Evolutionary conservation across 2,797 vertebrate genomes (phyloP), one percentile per base, ranked within the genome.

Genomic region (Ctenopoma multispine): DNA sequence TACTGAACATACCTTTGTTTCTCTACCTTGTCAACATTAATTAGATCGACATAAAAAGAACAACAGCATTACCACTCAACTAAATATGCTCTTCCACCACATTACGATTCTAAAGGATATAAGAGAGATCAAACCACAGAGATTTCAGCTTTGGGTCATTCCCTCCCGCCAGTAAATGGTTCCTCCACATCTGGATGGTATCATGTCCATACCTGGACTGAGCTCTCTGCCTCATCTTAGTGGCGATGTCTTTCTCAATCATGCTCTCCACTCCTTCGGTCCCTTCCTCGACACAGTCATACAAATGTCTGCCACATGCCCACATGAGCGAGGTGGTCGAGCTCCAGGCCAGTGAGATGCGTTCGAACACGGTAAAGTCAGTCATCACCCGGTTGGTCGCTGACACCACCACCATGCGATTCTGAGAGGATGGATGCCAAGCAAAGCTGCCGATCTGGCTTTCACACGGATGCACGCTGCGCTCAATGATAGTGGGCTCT

Each of bases 401-500:
- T 1, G 97, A 98, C 74, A 99, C 95, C 65, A 97, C 97, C 60
- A 99, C 97, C 98, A 99, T 99, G 82, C 97, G 96, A 86, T 99
- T 99, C 92, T 99, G 97, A 49, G 95, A 95, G 0, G 96, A 97
- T 3, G 96, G 97, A 87, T 99, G 97, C 98, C 98, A 99, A 20
- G 97, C 97, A 49, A 99, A 99, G 49, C 97, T 98, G 83, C 97
- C 97, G 46, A 99, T 97, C 88, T 95, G 95, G 87, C 95, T 94
- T 47, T 98, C 96, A 53, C 97, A 97, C 0, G 97, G 97, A 1
- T 98, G 97, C 64, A 99, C 97, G 8, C 97, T 96, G 17, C 98
- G 95, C 87, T 99, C 98, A n/a, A 99, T 99, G 88, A 99, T 98
- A 44, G 97, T 98, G 20, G 98, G 98, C 89, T 99, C 98, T 0